phyloP scores from a whole-genome alignment of 2,888 invertebrate species.

The Rhopalosiphum nymphaeae region DNA sequence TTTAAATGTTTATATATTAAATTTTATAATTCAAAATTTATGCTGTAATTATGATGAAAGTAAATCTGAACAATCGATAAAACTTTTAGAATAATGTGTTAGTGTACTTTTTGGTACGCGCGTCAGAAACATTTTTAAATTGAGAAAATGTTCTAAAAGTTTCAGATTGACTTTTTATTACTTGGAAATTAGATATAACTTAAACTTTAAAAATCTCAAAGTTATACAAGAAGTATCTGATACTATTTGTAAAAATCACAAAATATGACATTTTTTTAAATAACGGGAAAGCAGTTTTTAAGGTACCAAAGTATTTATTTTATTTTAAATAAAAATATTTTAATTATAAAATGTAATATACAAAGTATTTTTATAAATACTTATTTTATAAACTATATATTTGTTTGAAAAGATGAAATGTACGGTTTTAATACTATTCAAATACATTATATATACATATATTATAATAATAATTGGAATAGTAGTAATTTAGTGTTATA shows the following conservation, averaged over 20 bases:
- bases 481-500: background rate
- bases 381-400: background rate
- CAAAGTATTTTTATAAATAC: background rate
- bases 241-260: background rate
- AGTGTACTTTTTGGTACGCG: background rate
- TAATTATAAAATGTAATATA: background rate
- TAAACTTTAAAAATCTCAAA: background rate
- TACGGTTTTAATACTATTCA: background rate
- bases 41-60: background rate
- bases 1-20: background rate
- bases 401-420: background rate
- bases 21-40: background rate
- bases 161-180: background rate
- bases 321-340: background rate
- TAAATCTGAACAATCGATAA: background rate
- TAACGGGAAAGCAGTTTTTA: background rate
- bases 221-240: background rate
- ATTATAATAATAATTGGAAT: background rate
- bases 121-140: background rate
- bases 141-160: background rate
- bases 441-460: background rate
- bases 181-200: conserved; percentile 2
- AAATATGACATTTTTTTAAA: background rate
- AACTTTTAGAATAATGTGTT: background rate
- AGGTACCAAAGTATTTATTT: background rate